Base-by-base conservation (phyloP, 2,888 invertebrate species). In the Catocala nupta region DNA sequence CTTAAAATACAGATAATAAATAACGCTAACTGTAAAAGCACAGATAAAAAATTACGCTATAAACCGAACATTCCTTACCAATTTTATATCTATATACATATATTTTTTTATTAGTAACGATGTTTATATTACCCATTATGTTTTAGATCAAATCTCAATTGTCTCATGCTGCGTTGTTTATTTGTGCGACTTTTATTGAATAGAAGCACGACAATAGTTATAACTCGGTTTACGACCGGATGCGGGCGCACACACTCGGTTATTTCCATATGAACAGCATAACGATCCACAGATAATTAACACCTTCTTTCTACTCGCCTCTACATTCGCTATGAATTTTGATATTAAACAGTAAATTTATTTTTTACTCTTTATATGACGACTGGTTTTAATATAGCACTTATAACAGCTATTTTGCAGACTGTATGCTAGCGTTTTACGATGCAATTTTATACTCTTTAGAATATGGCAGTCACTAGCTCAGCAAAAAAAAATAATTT, bases 171-270 rank as follows among this genome's bases (percentile, higher is more conserved):
- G 55, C 36, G 54, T 59, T 64, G 51, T 71, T 64, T 71, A 69
- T 69, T 64, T 64, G 53, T 65, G 34, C 55, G 51, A 57, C 57
- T 59, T 64, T 69, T 63, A 67, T 76, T 76, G 45, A 66, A 75
- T 75, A 52, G 65, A 75, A 68, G 64, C 63, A 68, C 60, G 64
- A 70, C 69, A 73, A 70, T 70, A 58, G 71, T 61, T 66, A 65
- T 65, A 60, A 62, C 61, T 68, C 47, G 33, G 60, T 73, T 75
- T 70, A 70, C 59, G 69, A 61, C 71, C 73, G 75, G 78, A 78
- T 78, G 78, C 78, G 79, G 78, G 78, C 63, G 53, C 69, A 68
- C 63, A 63, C 75, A 65, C 33, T 50, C 60, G 51, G 58, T 62
- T 64, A 67, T 75, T 63, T 69, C 51, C 60, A 65, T 75, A 62